Base-by-base conservation (phyloP, 2,888 invertebrate genomes). In the Eledona agricola region DNA sequence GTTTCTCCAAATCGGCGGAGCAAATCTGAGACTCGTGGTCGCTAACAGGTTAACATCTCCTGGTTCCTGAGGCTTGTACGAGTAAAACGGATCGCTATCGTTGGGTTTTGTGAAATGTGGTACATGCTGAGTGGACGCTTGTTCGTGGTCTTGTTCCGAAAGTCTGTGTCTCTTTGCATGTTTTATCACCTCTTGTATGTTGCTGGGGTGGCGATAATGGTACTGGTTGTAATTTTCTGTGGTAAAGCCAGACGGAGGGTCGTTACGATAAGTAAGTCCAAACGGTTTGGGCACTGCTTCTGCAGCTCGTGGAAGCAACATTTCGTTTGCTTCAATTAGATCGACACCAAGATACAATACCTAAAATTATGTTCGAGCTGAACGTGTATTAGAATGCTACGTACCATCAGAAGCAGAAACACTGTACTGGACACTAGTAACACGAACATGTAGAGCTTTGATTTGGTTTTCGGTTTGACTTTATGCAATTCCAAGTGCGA, bases 41-140 rank as follows among this genome's bases (percentile, higher is more conserved):
- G 89, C 88, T 59, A 90, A 67, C 23, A 89, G 75, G 74, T 90
- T 90, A 0, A 90, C 82, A 46, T 90, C 89, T 19, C 87, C 83
- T 0, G 89, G 88, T 57, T 83, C 85, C 51, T 84, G 83, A 0
- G 90, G 89, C 68, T 88, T 90, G 64, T 81, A 89, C 1, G 80
- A 81, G 66, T 83, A 83, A 57, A 89, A 80, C 9, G 88, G 88
- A 69, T 89, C 89, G 31, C 57, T 42, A n/a, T 47, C 59, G n/a
- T 19, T 9, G 2, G 9, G 6, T 9, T n/a, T n/a, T 12, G 12
- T 29, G 9, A 42, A 42, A 9, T 42, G 6, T 34, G 46, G 31
- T 2, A 26, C 4, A 7, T 22, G 11, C 13, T 32, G 31, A 31
- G 17, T 50, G 2, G 25, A 10, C 1, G 31, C 10, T 5, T 40